Base-by-base conservation (phyloP, 2,888 invertebrate genomes). In the Heliconius aoede region DNA sequence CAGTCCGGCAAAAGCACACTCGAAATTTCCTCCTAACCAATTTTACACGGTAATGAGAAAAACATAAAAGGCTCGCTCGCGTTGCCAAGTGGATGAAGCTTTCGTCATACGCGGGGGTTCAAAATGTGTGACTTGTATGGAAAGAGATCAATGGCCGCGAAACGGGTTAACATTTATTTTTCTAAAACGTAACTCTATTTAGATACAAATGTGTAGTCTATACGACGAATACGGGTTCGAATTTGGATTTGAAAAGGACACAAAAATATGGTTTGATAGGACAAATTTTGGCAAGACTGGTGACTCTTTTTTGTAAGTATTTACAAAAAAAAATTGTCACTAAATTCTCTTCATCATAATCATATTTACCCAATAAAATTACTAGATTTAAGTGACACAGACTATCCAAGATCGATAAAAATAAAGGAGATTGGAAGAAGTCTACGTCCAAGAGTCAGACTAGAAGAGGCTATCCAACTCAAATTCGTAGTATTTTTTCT, bases 81-180 rank as follows among this genome's bases (percentile, higher is more conserved):
- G 28, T 62, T 62, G 30, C 72, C 61, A 46, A 46, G 71, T 72
- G 60, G 18, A 36, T 72, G 71, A 58, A 36, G 75, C 61, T 72
- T n/a, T 64, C 75, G 64, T 75, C 75, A 75, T 75, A 62, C 71
- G 75, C 71, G 71, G 71, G 64, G 64, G 75, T 71, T 46, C 64
- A 24, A 32, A 75, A 71, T 75, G 62, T 62, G 36, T 55, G 36
- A 64, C 18, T 40, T 72, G 26, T 36, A 72, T 72, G 36, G 58
- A 72, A 26, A 36, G 1, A 72, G 72, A 72, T 72, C 60, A 72
- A 36, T 26, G 72, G 58, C 72, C 60, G 60, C 24, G 32, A 30
- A 32, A 72, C 36, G 72, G 58, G 60, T 72, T 24, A 60, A 40
- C 3, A 15, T 60, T 60, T 26, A 5, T 36, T 58, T 60, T 72